Conservation (phyloP, 2,797 vertebrate species). For the Gallinago solitaria region DNA sequence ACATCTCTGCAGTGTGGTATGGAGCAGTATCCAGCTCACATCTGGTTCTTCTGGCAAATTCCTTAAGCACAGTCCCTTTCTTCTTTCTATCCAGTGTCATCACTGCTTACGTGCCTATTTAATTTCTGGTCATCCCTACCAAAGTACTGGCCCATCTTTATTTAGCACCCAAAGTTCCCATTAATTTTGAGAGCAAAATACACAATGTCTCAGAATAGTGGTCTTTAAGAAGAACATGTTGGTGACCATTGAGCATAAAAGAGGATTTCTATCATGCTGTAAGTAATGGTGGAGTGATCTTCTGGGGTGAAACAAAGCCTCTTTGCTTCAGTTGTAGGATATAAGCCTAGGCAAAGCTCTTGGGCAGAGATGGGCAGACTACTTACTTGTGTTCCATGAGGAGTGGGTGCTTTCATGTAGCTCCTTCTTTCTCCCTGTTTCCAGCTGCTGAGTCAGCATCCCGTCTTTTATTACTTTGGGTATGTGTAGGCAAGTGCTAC, state of each 20-base stretch:
- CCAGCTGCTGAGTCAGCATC: not conserved
- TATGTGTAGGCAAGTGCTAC: not conserved
- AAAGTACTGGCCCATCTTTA: not conserved
- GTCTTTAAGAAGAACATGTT: not conserved
- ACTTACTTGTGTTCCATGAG: not conserved
- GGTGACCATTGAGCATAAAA: not conserved
- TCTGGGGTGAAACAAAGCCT: not conserved
- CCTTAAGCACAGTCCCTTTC: not conserved
- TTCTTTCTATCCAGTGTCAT: not conserved
- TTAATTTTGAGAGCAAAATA: not conserved
- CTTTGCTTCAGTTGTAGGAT: not conserved
- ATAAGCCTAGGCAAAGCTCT: not conserved
- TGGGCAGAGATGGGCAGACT: not conserved
- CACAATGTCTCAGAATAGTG: not conserved
- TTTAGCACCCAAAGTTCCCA: not conserved
- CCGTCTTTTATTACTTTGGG: not conserved
- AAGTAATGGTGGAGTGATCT: not conserved
- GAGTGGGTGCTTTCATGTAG: not conserved
- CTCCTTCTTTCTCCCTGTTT: not conserved
- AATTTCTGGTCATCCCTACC: not conserved
- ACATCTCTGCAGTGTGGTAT: not conserved
- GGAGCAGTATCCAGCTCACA: not conserved
- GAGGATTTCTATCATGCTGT: not conserved
- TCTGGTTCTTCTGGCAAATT: not conserved
- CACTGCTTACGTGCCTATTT: not conserved